Conservation (phyloP, 2,888 invertebrate genomes). For the Smittia sp. region DNA sequence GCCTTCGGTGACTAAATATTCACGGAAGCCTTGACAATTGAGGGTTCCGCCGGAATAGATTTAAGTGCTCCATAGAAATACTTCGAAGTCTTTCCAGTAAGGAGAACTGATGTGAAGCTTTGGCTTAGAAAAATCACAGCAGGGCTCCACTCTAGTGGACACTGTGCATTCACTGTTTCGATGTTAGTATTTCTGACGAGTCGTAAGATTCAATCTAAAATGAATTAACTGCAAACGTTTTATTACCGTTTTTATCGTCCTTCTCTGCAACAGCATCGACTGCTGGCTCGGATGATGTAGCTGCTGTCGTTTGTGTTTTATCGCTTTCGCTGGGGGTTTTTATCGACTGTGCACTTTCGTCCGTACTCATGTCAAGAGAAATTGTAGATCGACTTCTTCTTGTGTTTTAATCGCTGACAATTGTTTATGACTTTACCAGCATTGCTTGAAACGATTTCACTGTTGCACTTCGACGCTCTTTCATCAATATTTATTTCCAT, state of each 20-base stretch:
- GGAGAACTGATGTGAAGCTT: no score
- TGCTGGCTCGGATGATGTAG: no score
- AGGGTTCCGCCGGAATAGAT: no score
- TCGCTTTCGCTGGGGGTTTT: not conserved
- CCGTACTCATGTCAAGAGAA: slow-evolving; percentile 38
- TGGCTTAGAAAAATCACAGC: no score
- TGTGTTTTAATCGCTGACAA: not conserved
- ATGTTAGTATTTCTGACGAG: no score
- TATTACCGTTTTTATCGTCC: not conserved
- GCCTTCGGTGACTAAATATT: no score
- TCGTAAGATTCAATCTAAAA: not conserved
- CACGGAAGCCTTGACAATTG: no score
- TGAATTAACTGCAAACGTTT: not conserved
- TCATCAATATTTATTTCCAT: slow-evolving; percentile 27
- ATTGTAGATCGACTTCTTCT: not conserved
- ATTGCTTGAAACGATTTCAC: not conserved
- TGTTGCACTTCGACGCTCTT: not conserved
- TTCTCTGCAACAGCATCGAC: not conserved
- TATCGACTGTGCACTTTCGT: slow-evolving; percentile 6
- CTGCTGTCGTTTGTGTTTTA: not conserved
- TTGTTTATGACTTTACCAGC: not conserved
- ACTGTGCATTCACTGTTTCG: no score
- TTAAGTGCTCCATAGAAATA: no score
- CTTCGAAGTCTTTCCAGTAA: no score
- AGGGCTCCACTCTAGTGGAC: no score